These are phyloP conservation scores for Lepus timidus DNA, from an alignment of 2,113 vertebrate genomes.

Conservation along the genomic window DNA sequence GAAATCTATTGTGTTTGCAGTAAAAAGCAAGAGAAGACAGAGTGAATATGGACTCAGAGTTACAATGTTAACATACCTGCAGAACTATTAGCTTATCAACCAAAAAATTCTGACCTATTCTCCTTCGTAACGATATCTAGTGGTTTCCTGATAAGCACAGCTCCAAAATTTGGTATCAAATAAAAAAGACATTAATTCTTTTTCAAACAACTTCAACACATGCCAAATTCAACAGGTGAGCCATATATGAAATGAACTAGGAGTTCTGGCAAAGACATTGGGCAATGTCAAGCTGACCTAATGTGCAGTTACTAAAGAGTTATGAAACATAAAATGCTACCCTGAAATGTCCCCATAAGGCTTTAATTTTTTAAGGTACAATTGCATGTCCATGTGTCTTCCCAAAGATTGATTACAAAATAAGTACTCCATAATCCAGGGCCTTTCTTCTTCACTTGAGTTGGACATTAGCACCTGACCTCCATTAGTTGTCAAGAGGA, in stretches of 20 bases:
- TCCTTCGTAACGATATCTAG: constrained; percentile 29
- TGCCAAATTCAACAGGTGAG: not conserved
- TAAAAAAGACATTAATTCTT: not conserved
- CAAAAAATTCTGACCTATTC: not conserved
- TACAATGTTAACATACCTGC: not conserved
- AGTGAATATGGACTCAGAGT: not conserved
- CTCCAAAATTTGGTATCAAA: not conserved
- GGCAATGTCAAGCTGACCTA: not conserved
- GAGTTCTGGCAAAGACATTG: not conserved
- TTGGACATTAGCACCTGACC: not conserved
- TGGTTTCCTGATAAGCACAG: not conserved
- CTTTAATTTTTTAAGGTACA: constrained; percentile 6
- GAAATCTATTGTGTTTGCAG: not conserved
- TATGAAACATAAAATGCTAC: not conserved
- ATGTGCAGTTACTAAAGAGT: not conserved
- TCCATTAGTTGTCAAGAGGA: not conserved
- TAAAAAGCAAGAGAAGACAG: constrained; percentile 22
- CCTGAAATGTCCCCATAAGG: not conserved
- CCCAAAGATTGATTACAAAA: not conserved
- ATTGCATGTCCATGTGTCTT: constrained; percentile 36
- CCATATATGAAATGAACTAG: not conserved
- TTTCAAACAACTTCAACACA: not conserved
- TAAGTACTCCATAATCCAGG: not conserved
- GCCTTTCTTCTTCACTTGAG: not conserved
- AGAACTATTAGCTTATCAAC: not conserved